These are phyloP conservation scores for Latrodectus elegans DNA, from an alignment of 2,888 invertebrate genomes.

Conservation along the genomic window DNA sequence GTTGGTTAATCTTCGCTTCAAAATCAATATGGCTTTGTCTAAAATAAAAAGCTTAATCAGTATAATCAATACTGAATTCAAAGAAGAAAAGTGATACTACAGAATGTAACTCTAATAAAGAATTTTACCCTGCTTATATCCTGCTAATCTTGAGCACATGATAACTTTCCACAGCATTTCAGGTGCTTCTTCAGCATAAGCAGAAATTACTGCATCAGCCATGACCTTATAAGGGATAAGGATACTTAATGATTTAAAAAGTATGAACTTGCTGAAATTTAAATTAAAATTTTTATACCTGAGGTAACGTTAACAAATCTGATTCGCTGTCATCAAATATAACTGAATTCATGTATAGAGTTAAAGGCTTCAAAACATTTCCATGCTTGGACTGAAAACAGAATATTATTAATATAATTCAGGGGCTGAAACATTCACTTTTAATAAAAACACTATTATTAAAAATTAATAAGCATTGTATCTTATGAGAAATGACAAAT, in stretches of 20 bases:
- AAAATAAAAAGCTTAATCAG: slow-evolving; percentile 12
- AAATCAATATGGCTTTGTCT: slow-evolving; percentile 66
- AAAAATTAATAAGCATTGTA: neutral
- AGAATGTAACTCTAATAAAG: neutral
- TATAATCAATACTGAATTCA: neutral
- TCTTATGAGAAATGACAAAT: neutral
- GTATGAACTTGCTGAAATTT: neutral
- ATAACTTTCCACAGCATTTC: slow-evolving; percentile 63
- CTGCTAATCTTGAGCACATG: slow-evolving; percentile 53
- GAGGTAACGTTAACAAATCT: slow-evolving; percentile 14
- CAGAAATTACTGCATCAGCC: slow-evolving; percentile 56
- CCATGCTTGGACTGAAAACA: slow-evolving; percentile 27
- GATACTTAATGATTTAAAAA: neutral
- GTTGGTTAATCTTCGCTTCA: slow-evolving; percentile 63
- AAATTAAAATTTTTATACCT: slow-evolving; percentile 30
- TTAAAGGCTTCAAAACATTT: slow-evolving; percentile 21
- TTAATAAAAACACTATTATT: neutral
- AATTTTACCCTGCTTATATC: slow-evolving; percentile 61
- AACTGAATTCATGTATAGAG: slow-evolving; percentile 48
- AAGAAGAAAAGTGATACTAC: slow-evolving; percentile 8
- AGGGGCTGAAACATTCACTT: too few relatives aligned
- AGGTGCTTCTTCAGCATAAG: slow-evolving; percentile 62
- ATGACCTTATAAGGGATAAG: slow-evolving; percentile 27
- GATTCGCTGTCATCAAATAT: slow-evolving; percentile 29
- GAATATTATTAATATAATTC: neutral